These are phyloP conservation scores for Melanostoma scalare DNA, from an alignment of 2,888 invertebrate genomes.

Conservation along the genomic window DNA sequence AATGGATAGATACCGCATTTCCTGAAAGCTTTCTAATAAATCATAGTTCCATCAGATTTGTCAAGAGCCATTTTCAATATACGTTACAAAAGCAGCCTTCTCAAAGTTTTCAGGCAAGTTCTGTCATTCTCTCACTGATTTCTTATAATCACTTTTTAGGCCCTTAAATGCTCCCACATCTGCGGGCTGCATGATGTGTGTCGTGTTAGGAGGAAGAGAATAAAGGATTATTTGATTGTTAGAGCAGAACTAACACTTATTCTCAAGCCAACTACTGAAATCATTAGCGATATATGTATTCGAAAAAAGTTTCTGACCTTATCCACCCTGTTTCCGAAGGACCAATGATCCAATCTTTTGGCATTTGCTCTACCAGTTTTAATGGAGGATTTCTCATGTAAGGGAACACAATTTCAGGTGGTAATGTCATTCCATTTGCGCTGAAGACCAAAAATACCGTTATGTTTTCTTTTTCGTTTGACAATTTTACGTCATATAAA, in stretches of 20 bases:
- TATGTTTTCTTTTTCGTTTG: conserved; percentile 10
- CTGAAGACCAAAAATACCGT: conserved; percentile 9
- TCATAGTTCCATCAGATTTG: background rate
- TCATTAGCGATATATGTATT: no score
- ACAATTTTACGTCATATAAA: background rate
- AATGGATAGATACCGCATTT: conserved; percentile 11
- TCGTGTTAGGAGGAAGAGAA: no score
- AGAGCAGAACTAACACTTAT: no score
- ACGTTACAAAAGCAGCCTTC: background rate
- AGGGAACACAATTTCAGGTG: conserved; percentile 8
- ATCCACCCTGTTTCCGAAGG: no score
- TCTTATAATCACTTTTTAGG: background rate
- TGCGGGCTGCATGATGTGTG: no score
- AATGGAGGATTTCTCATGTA: conserved; percentile 9
- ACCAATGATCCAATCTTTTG: no score
- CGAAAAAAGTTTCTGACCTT: no score
- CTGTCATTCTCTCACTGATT: conserved; percentile 22
- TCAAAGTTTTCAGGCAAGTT: conserved; percentile 26
- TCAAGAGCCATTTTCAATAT: no score
- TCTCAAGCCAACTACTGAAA: no score
- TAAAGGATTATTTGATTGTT: no score
- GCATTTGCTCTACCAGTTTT: background rate
- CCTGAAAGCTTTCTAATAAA: conserved; percentile 28
- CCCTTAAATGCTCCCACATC: no score
- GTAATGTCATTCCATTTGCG: conserved; percentile 20